A percentile compares a stretch with the other conserved stretches of the same genome.
These are phyloP conservation scores for Carduelis carduelis DNA, from an alignment of 2,797 vertebrate species.

Conservation along the genomic window DNA sequence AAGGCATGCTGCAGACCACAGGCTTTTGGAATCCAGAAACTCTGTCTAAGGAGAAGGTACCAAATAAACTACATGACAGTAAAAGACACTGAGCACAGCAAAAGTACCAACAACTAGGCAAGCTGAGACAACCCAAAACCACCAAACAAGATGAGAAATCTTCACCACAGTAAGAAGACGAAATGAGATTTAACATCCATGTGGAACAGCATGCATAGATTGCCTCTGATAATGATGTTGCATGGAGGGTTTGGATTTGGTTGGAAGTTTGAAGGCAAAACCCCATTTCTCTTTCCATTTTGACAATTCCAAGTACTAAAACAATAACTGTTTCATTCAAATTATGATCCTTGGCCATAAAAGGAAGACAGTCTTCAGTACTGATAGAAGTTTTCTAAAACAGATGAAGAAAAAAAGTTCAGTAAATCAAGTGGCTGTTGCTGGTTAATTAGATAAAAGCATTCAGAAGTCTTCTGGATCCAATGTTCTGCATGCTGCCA, in stretches of 20 bases:
- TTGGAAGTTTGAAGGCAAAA: background rate
- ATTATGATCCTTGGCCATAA: background rate
- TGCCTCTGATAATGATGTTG: background rate
- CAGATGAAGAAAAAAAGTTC: background rate
- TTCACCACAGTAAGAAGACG: background rate
- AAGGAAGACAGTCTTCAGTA: background rate
- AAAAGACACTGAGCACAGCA: background rate
- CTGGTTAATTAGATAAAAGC: background rate
- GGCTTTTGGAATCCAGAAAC: background rate
- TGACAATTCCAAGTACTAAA: background rate
- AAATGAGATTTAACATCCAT: background rate
- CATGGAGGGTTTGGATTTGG: background rate
- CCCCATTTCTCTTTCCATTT: background rate
- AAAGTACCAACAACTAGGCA: background rate
- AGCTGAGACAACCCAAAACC: background rate
- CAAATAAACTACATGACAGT: background rate
- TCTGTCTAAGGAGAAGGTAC: background rate
- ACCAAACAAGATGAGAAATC: background rate
- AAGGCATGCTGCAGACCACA: background rate
- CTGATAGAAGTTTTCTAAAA: background rate
- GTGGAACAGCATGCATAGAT: background rate
- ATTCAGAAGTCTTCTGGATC: background rate
- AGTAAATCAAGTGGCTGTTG: background rate
- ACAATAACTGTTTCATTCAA: background rate
- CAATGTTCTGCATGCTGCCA: rapidly evolving